Base-by-base conservation (phyloP, 2,797 vertebrate genomes). In the Pitangus sulphuratus region DNA sequence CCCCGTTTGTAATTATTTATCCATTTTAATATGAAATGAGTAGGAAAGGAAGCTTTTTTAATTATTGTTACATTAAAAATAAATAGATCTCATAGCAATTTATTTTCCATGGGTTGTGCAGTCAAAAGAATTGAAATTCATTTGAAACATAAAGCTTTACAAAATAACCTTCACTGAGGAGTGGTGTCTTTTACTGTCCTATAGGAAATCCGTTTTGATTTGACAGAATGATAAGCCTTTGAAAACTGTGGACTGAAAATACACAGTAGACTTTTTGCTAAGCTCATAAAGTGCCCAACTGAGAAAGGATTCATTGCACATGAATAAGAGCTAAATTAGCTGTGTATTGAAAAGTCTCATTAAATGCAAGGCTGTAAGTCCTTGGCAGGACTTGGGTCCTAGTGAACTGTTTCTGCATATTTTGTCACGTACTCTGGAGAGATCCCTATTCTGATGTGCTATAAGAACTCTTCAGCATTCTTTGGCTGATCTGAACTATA, bases 251-350 rank as follows among this genome's bases (percentile, higher is more conserved):
- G 50, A n/a, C 40, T 72, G 76, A 91, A 92, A 94, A 88, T 82
- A 79, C 90, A 76, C 54, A 61, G 65, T 47, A 84, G 85, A 72
- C 33, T 58, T 87, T 95, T 93, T 57, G 17, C 28, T 90, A 72
- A 91, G 51, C 65, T 91, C 28, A 14, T 71, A 54, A 90, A 93
- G 64, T 85, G 39, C 64, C 64, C 56, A 87, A 5, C 71, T 70
- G 74, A 75, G 68, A 77, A 92, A 80, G 68, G 71, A 96, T 80
- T 91, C 84, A 64, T 60, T 85, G 56, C 54, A 83, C 89, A 83
- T 80, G 87, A 95, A 83, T 83, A 77, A 82, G 37, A 95, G 35
- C 40, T 84, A 93, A 93, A 92, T 92, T 94, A 96, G 58, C 87
- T 93, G 44, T 87, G 47, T 56, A 66, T 57, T 88, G 62, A 91